Evolutionary conservation across 2,113 vertebrate genomes (phyloP).

Genomic region (Sarotherodon lohbergeri): DNA sequence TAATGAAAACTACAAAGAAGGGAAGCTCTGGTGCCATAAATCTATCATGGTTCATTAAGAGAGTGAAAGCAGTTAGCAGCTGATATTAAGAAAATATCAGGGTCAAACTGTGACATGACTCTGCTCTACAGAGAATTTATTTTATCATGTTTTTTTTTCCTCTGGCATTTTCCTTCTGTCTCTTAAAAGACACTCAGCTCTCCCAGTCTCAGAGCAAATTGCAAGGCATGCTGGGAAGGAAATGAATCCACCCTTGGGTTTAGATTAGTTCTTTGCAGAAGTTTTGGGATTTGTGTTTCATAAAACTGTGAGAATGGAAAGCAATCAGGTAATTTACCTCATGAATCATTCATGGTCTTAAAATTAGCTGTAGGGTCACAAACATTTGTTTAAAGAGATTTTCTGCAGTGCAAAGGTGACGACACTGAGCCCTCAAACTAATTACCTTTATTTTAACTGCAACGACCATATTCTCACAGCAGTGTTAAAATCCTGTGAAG

Average conservation of each 20-base stretch:
- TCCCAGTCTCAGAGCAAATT: background rate
- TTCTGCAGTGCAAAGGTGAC: background rate
- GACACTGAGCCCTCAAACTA: background rate
- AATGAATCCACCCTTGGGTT: conserved; percentile 15
- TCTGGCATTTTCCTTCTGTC: background rate
- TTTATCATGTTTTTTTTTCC: background rate
- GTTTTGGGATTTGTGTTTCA: background rate
- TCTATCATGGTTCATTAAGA: background rate
- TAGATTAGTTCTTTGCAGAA: background rate
- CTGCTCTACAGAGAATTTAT: background rate
- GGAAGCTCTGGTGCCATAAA: background rate
- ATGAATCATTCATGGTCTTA: conserved; percentile 28
- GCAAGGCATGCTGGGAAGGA: background rate
- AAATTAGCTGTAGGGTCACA: background rate
- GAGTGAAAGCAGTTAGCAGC: background rate
- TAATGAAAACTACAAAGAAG: background rate
- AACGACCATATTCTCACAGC: background rate
- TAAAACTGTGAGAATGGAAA: background rate
- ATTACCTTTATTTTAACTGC: background rate
- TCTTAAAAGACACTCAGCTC: background rate
- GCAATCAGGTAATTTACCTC: conserved; percentile 7
- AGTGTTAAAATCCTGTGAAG: background rate
- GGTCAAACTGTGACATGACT: background rate
- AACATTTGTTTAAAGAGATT: background rate
- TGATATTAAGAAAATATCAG: background rate